phyloP scores from a whole-genome alignment of 2,113 vertebrate species.

The Chinchilla lanigera region DNA sequence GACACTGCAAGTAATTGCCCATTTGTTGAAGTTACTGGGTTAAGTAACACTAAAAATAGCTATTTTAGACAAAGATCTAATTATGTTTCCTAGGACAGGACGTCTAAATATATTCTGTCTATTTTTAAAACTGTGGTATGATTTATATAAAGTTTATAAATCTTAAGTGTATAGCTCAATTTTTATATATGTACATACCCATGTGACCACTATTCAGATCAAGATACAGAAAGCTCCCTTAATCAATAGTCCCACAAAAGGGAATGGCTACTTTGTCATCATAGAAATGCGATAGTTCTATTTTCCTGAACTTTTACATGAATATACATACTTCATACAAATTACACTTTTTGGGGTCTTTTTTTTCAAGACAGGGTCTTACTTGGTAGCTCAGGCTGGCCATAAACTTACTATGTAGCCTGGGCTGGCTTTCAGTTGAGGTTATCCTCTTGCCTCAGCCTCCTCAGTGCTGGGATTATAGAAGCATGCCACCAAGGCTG shows the following conservation, averaged over 20 bases:
- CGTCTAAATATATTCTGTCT: not conserved
- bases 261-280: not conserved
- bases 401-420: not conserved
- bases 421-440: not conserved
- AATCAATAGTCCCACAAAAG: not conserved
- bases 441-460: not conserved
- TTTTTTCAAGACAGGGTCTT: not conserved
- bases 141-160: constrained; percentile 21
- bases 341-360: not conserved
- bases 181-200: not conserved
- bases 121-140: not conserved
- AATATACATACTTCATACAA: not conserved
- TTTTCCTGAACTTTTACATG: constrained; percentile 1
- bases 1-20: not conserved
- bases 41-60: constrained; percentile 28
- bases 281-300: not conserved
- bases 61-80: constrained; percentile 43
- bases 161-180: not conserved
- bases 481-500: not conserved
- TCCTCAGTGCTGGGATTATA: not conserved
- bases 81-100: not conserved
- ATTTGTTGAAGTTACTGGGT: not conserved
- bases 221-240: not conserved
- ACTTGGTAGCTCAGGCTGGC: not conserved
- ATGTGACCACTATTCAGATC: not conserved